phyloP scores from a whole-genome alignment of 2,113 vertebrate species.

The Hyperopisus bebe region DNA sequence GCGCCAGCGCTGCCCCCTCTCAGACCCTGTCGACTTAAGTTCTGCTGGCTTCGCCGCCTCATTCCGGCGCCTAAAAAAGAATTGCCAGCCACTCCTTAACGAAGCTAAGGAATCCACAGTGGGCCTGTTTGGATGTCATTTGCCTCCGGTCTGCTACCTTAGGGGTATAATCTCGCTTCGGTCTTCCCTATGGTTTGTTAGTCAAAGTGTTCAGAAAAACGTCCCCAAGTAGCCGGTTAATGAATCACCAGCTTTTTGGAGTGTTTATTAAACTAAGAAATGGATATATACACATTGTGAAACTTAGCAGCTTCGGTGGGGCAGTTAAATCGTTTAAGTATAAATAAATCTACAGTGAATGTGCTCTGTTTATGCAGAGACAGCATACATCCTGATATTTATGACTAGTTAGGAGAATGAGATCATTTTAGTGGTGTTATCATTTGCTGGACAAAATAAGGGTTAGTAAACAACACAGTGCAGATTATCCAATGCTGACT shows the following conservation, averaged over 20 bases:
- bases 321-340: background rate
- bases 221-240: background rate
- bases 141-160: background rate
- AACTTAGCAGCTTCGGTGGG: background rate
- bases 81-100: background rate
- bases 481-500: background rate
- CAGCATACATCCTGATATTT: background rate
- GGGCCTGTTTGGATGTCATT: background rate
- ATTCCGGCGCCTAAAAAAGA: background rate
- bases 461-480: background rate
- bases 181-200: background rate
- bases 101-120: background rate
- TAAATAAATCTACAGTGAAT: background rate
- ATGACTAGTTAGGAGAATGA: background rate
- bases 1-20: background rate
- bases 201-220: background rate
- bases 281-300: background rate
- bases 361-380: background rate
- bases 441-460: background rate
- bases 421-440: background rate
- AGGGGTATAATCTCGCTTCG: background rate
- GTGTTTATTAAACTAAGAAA: background rate
- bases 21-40: background rate
- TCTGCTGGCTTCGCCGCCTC: background rate
- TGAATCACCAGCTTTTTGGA: background rate